A percentile compares a stretch with the other conserved stretches of the same genome.
Evolutionary conservation across 2,797 vertebrate species (phyloP).

Genomic region (Cirrhinus mrigala): DNA sequence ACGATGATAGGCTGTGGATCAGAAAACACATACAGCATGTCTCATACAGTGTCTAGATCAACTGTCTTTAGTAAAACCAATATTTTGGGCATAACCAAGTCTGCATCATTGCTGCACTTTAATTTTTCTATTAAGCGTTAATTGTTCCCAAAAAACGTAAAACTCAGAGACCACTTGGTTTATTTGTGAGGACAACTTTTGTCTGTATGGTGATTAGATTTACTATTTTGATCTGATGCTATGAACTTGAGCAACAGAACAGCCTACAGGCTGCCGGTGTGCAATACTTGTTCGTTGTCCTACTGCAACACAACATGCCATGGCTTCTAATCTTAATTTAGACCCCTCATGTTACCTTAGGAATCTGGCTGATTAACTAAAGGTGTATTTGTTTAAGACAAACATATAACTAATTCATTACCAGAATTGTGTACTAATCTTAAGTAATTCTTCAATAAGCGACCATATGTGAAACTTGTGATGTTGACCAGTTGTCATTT

Average conservation of each 20-base stretch:
- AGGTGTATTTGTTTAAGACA: background rate
- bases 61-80: background rate
- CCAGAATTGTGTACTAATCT: background rate
- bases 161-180: too few relatives aligned
- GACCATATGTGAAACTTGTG: constrained; percentile 85
- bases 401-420: too few relatives aligned
- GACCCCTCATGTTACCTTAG: background rate
- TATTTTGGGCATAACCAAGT: too few relatives aligned
- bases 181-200: too few relatives aligned
- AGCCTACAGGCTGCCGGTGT: background rate
- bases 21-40: background rate
- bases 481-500: constrained; percentile 84
- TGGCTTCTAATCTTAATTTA: background rate
- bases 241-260: background rate
- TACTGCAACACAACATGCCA: background rate
- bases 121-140: too few relatives aligned
- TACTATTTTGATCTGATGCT: background rate
- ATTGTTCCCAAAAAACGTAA: too few relatives aligned
- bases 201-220: background rate
- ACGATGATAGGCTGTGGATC: background rate
- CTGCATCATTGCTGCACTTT: too few relatives aligned
- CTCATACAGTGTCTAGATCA: background rate
- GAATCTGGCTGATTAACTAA: background rate
- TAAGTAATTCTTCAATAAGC: constrained; percentile 81
- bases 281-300: background rate